These are phyloP conservation scores for Heliconius aoede DNA, from an alignment of 2,888 invertebrate genomes.

Conservation along the genomic window DNA sequence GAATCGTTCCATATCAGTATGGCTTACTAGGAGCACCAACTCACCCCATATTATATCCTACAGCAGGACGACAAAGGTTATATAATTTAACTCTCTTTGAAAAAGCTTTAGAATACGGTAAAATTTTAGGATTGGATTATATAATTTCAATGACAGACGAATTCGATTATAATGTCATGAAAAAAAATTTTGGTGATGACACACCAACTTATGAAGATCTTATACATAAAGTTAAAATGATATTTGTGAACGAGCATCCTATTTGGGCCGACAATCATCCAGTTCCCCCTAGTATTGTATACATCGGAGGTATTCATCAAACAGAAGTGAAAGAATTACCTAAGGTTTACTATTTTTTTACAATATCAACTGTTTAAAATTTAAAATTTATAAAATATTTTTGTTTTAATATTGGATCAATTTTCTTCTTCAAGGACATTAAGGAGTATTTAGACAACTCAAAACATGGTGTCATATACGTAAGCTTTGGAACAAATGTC, in stretches of 20 bases:
- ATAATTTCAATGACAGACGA: constrained; percentile 30
- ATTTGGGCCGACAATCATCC: constrained; percentile 64
- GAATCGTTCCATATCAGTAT: constrained; percentile 48
- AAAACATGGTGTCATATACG: constrained; percentile 62
- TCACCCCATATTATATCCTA: constrained; percentile 52
- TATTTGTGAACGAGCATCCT: constrained; percentile 68
- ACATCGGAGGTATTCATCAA: constrained; percentile 67
- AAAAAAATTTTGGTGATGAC: constrained; percentile 49
- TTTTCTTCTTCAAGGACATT: constrained; percentile 51
- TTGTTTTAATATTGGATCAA: background rate
- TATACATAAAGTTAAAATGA: constrained; percentile 56
- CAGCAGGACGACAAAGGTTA: constrained; percentile 44
- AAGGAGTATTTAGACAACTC: constrained; percentile 62
- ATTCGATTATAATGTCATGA: constrained; percentile 46
- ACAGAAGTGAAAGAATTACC: constrained; percentile 59
- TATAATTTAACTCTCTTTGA: constrained; percentile 55
- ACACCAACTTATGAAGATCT: constrained; percentile 51
- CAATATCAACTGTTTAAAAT: background rate
- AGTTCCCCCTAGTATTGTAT: constrained; percentile 64
- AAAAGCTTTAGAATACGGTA: constrained; percentile 51
- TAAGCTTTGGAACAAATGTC: constrained; percentile 68
- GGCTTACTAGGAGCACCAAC: constrained; percentile 50
- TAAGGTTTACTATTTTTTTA: constrained; percentile 52
- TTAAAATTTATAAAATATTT: background rate
- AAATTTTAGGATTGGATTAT: constrained; percentile 31